phyloP scores from a whole-genome alignment of 2,888 invertebrate genomes.

The Andrena dorsata region DNA sequence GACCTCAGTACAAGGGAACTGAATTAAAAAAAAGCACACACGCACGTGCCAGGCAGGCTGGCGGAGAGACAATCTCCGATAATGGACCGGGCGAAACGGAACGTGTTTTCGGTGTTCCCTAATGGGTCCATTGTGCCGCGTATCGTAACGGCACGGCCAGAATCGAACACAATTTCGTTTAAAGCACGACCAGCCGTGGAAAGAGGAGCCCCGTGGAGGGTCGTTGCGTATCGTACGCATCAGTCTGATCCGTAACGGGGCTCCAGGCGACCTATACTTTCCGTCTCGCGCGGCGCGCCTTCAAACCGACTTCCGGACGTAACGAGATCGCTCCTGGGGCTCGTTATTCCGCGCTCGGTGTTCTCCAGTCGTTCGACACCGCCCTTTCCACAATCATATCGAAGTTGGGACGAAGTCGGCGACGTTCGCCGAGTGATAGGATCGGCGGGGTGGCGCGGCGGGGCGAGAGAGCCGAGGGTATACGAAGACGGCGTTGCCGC shows the following conservation, averaged over 20 bases:
- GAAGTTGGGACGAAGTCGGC: constrained; percentile 5
- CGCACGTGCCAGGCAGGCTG: neutral
- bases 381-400: neutral
- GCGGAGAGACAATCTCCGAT: constrained; percentile 55
- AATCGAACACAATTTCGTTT: constrained; percentile 54
- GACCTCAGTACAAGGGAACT: constrained; percentile 28
- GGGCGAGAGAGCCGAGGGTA: constrained; percentile 11
- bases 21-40: constrained; percentile 37
- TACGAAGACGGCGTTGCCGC: constrained; percentile 35
- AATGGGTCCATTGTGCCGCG: constrained; percentile 62
- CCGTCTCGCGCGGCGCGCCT: constrained; percentile 27
- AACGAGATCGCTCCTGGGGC: constrained; percentile 54
- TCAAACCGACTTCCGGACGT: constrained; percentile 46
- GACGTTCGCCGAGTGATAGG: neutral
- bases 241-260: constrained; percentile 27
- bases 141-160: constrained; percentile 35
- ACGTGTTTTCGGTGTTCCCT: constrained; percentile 59
- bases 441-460: neutral
- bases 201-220: constrained; percentile 47
- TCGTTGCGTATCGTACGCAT: constrained; percentile 48
- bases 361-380: constrained; percentile 12
- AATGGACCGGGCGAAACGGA: constrained; percentile 62
- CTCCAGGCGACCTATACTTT: constrained; percentile 33
- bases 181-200: constrained; percentile 16
- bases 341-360: constrained; percentile 43